Evolutionary conservation across 2,797 vertebrate species (phyloP), one percentile per base, ranked within the genome.

Genomic region (Rhodeus uyekii): DNA sequence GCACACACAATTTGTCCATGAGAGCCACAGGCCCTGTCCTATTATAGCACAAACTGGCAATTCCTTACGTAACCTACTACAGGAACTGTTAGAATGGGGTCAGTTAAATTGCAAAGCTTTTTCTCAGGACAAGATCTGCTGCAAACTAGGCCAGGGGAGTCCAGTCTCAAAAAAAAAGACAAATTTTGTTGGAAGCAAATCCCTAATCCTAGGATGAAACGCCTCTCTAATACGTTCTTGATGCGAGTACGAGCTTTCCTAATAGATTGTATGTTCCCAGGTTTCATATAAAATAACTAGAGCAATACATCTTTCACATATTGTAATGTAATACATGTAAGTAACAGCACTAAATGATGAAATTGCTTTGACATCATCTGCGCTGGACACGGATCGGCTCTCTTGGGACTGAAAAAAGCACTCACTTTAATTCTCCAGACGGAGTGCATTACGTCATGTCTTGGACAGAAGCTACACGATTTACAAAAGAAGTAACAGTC

Each of bases 401-500:
- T 29, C 60, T 75, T 74, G 7, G 12, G 38, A 63, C 39, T 63
- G 44, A 4, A 67, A 77, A 84, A 76, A 80, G 46, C 79, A 24
- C 72, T 58, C 67, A 3, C 36, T 42, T 58, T 80, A 79, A 84
- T 84, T 84, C 85, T 58, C 78, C 42, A 39, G 22, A 6, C 32
- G 53, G 48, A 44, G 32, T 72, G 44, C 63, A 84, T 84, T 84
- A 84, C 80, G 80, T 87, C 86, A 88, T 63, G 38, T n/a, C 8
- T 65, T 84, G 83, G 83, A 50, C 67, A 55, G 61, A 55, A 61
- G 50, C 39, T 44, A 3, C 7, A 73, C 64, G 27, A 76, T 76
- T 84, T 76, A 79, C 13, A 83, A 80, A 68, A 64, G 68, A 14
- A 46, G 64, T 55, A 68, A 73, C 75, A 71, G 68, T 82, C 75